Evolutionary conservation across 2,888 invertebrate genomes (phyloP), one percentile per base, ranked within the genome.

Genomic region (Epiblema foenella): DNA sequence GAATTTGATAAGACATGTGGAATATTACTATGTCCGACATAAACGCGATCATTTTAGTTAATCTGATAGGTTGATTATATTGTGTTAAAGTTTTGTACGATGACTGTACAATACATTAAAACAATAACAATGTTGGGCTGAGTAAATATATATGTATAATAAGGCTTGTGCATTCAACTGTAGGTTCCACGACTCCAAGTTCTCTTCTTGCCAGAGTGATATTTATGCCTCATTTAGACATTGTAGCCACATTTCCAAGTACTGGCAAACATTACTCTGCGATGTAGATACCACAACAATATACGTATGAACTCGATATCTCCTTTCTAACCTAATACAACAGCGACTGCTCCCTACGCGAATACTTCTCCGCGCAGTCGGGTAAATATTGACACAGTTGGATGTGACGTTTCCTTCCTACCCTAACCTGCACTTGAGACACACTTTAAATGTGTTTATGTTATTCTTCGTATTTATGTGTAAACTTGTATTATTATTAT

Each of bases 301-400:
- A 33, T 33, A 33, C 7, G 33, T 33, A 33, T 33, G 33, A 33
- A 33, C 33, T 33, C 46, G 46, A 46, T 46, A 46, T 46, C 46
- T 57, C 57, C 17, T 20, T 39, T 58, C 59, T 33, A 24, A 65
- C 29, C 11, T 54, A 42, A 15, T 42, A 54, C 17, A 56, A 10
- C 24, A 42, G 18, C 54, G 2, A 12, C 17, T 12, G 33, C 49
- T 18, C 42, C 52, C 63, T 52, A 1, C 37, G 39, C 63, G 51
- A 63, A 46, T 11, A 52, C 39, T 37, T 49, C 33, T 51, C 56
- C 42, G 42, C 54, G 56, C 68, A 42, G 62, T 68, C 51, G 29
- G 39, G 52, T 52, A 69, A 73, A 73, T 62, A 73, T 73, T 73
- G 66, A 69, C 62, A 66, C 73, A 73, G 73, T 66, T 73, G 73